Evolutionary conservation across 2,113 vertebrate species (phyloP).

Genomic region (Cardinalis cardinalis): DNA sequence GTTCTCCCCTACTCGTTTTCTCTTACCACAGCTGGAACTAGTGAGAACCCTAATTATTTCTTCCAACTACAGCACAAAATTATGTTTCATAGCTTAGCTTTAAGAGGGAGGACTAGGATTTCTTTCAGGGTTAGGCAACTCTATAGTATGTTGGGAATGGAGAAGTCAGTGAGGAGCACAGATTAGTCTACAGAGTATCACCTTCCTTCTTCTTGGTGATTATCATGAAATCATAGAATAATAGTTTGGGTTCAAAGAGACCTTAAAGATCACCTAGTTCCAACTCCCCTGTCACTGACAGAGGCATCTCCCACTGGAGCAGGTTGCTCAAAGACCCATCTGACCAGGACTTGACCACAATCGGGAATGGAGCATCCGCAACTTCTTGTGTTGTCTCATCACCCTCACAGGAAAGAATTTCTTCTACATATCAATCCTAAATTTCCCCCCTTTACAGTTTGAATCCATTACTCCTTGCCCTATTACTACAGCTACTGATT

Average conservation of each 20-base stretch:
- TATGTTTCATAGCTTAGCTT: background rate
- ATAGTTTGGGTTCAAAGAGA: background rate
- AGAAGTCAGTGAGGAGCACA: background rate
- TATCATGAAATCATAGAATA: background rate
- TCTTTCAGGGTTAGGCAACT: background rate
- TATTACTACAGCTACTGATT: background rate
- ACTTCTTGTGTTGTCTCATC: background rate
- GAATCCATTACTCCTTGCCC: background rate
- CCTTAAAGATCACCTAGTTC: background rate
- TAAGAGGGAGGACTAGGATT: background rate
- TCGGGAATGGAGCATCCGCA: too few species aligned
- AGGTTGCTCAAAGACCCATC: background rate
- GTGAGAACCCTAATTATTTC: background rate
- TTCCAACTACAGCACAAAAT: background rate
- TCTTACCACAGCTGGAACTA: background rate
- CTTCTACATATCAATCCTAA: background rate
- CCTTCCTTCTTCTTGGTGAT: background rate
- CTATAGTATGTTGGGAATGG: background rate
- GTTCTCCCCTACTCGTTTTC: background rate
- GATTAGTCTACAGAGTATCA: background rate
- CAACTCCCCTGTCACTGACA: background rate
- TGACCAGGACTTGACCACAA: background rate
- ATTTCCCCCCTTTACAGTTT: background rate
- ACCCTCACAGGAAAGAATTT: background rate
- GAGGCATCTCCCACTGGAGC: background rate